Percentiles rank a stretch among this genome's conserved stretches.
Conservation (phyloP, 2,797 vertebrate genomes). For the Hoplostethus mediterraneus region DNA sequence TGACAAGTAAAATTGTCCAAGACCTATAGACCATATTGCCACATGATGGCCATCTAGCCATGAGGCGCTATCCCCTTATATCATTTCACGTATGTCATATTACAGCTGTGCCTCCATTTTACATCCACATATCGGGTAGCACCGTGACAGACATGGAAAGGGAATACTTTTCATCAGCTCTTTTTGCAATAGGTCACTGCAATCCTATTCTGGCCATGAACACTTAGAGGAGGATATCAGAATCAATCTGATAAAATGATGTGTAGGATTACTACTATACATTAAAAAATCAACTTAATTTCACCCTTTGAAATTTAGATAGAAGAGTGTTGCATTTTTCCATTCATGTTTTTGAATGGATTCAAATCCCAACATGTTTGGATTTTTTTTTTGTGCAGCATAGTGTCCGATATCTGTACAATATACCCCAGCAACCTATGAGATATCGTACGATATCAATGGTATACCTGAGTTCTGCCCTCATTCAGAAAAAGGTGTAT, state of each 20-base stretch:
- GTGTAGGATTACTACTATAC: too few relatives aligned
- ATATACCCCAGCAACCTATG: background rate
- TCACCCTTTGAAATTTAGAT: background rate
- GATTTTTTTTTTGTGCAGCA: too few relatives aligned
- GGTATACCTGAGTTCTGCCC: slow-evolving; percentile 7
- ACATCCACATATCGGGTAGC: slow-evolving; percentile 22
- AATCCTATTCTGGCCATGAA: slow-evolving; percentile 29
- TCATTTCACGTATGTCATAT: background rate
- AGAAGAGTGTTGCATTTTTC: background rate
- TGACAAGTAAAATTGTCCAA: background rate
- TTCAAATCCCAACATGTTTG: background rate
- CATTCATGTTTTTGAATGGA: background rate
- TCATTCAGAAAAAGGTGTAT: slow-evolving; percentile 54
- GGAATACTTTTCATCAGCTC: slow-evolving; percentile 38
- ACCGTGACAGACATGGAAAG: slow-evolving; percentile 6
- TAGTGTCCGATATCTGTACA: too few relatives aligned
- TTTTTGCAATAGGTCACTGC: slow-evolving; percentile 30
- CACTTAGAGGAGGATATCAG: slow-evolving; percentile 18
- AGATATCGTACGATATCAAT: slow-evolving; percentile 16
- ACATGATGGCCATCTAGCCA: background rate
- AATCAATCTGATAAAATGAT: too few relatives aligned
- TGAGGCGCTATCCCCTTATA: background rate
- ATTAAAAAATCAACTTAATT: background rate
- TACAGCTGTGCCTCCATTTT: slow-evolving; percentile 22
- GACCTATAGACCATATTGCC: background rate